phyloP scores from a whole-genome alignment of 2,888 invertebrate species.

The Brachylomia viminalis region DNA sequence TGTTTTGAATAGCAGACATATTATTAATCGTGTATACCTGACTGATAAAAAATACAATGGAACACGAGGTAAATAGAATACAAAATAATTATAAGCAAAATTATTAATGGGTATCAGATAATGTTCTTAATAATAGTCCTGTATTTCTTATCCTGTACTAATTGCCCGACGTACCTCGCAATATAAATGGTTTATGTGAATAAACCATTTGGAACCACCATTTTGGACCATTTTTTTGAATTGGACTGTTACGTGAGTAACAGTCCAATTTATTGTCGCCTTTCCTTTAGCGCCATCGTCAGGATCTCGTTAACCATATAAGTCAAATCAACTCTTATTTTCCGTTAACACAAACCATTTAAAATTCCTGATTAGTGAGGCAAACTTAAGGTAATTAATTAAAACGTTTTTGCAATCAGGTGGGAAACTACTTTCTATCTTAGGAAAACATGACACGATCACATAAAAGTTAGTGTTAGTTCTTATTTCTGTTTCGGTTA shows the following conservation, averaged over 20 bases:
- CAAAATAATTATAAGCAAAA: slow-evolving; percentile 27
- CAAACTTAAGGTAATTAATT: slow-evolving; percentile 48
- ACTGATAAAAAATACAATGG: slow-evolving; percentile 23
- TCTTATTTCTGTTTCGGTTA: slow-evolving; percentile 41
- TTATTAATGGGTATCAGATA: neutral
- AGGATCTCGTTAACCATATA: slow-evolving; percentile 37
- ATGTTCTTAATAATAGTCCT: slow-evolving; percentile 15
- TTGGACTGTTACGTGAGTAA: no score
- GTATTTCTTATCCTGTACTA: slow-evolving; percentile 21
- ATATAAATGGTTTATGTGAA: slow-evolving; percentile 24
- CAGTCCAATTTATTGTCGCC: slow-evolving; percentile 13
- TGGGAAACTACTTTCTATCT: slow-evolving; percentile 62
- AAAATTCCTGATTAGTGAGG: slow-evolving; percentile 45
- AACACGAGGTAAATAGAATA: slow-evolving; percentile 23
- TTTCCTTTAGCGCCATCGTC: slow-evolving; percentile 25
- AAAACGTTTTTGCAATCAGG: slow-evolving; percentile 48
- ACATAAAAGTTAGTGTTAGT: slow-evolving; percentile 29
- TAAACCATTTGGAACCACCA: no score
- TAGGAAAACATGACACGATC: slow-evolving; percentile 49
- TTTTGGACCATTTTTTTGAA: no score
- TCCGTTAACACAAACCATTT: slow-evolving; percentile 44
- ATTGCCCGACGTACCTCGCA: slow-evolving; percentile 25
- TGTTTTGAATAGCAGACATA: slow-evolving; percentile 49
- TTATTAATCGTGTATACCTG: slow-evolving; percentile 40
- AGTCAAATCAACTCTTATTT: slow-evolving; percentile 49